phyloP scores from a whole-genome alignment of 2,888 invertebrate genomes.

The Rhingia campestris region DNA sequence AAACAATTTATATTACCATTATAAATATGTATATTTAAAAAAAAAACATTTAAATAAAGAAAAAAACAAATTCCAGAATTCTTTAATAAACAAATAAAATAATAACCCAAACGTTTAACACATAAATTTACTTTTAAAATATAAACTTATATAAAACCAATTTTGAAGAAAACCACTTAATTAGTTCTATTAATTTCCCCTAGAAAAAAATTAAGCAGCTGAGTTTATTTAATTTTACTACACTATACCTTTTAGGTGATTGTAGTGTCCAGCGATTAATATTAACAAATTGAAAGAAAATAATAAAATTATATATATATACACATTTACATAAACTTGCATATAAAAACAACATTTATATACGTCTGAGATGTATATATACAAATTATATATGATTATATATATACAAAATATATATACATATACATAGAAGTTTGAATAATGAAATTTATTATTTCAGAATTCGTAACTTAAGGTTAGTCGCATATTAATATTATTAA shows the following conservation, averaged over 20 bases:
- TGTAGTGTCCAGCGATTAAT: constrained; percentile 57
- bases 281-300: constrained; percentile 43
- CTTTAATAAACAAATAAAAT: constrained; percentile 44
- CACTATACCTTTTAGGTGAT: constrained; percentile 31
- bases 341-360: constrained; percentile 53
- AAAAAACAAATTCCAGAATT: constrained; percentile 67
- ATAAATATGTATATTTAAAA: constrained; percentile 51
- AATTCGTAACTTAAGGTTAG: constrained; percentile 68
- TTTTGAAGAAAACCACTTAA: constrained; percentile 53
- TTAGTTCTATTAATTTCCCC: constrained; percentile 24
- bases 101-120: background rate
- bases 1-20: constrained; percentile 19
- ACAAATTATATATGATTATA: constrained; percentile 42
- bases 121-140: background rate
- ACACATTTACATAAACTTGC: constrained; percentile 69
- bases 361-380: constrained; percentile 69
- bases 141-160: constrained; percentile 5
- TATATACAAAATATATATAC: constrained; percentile 58
- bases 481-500: constrained; percentile 70
- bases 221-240: constrained; percentile 51
- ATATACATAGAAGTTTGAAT: constrained; percentile 56
- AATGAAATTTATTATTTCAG: constrained; percentile 72
- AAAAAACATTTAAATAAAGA: constrained; percentile 49
- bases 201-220: constrained; percentile 32
- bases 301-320: constrained; percentile 67